Percentiles rank a stretch among this genome's conserved stretches.
phyloP scores from a whole-genome alignment of 2,113 vertebrate genomes.

The Podarcis raffonei region DNA sequence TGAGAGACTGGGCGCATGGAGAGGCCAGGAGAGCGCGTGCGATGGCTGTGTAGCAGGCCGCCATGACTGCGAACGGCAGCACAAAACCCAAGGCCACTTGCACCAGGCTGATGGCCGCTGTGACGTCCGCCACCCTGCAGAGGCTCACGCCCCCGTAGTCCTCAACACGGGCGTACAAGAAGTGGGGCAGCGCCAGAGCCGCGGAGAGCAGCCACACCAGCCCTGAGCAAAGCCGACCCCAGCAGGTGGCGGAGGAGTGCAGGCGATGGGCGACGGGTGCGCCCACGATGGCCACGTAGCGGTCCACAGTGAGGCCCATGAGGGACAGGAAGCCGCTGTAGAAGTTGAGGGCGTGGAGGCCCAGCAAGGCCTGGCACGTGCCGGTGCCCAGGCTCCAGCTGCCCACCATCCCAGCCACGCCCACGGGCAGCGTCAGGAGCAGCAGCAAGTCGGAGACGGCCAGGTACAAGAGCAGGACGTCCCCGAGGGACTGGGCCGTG shows the following conservation, averaged over 20 bases:
- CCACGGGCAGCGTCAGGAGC: slow-evolving; percentile 84
- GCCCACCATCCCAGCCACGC: slow-evolving; percentile 57
- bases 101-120: slow-evolving; percentile 70
- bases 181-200: slow-evolving; percentile 84
- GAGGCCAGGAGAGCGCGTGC: slow-evolving; percentile 78
- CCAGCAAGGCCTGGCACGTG: slow-evolving; percentile 78
- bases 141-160: slow-evolving; percentile 3
- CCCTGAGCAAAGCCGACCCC: slow-evolving; percentile 61
- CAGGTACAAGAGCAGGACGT: slow-evolving; percentile 88
- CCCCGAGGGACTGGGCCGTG: slow-evolving; percentile 77
- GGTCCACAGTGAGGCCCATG: slow-evolving; percentile 90
- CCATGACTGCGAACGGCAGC: slow-evolving; percentile 85
- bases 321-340: slow-evolving; percentile 90
- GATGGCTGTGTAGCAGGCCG: slow-evolving; percentile 81
- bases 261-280: slow-evolving; percentile 63
- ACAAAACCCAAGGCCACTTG: slow-evolving; percentile 83
- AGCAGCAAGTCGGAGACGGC: slow-evolving; percentile 89
- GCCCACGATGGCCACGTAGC: slow-evolving; percentile 85
- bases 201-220: slow-evolving; percentile 78
- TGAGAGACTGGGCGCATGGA: slow-evolving; percentile 77
- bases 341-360: slow-evolving; percentile 86
- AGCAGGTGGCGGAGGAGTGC: slow-evolving; percentile 55
- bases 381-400: slow-evolving; percentile 74
- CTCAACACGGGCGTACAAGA: slow-evolving; percentile 75
- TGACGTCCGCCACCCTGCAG: slow-evolving; percentile 79